Conservation (phyloP, 1,140 invertebrate genomes). For the Lerema accius region DNA sequence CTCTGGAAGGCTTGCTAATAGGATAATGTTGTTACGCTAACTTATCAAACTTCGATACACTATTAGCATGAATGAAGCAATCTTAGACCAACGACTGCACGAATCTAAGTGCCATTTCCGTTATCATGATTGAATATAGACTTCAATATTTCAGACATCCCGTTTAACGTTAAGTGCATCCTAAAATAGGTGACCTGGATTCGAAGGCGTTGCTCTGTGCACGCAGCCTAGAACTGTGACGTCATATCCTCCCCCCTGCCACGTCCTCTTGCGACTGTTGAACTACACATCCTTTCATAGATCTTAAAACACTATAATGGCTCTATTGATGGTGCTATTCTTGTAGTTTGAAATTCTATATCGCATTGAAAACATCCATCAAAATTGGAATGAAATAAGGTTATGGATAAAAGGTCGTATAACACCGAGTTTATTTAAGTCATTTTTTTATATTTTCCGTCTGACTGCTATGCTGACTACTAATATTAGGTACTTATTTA, state of each 20-base stretch:
- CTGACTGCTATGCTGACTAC: no score
- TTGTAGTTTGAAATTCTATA: no score
- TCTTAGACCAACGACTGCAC: neutral
- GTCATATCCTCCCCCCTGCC: constrained; percentile 48
- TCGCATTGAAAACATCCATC: no score
- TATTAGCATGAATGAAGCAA: neutral
- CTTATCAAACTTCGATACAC: neutral
- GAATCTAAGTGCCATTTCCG: constrained; percentile 6
- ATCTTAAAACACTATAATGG: constrained; percentile 7
- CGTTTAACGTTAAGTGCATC: constrained; percentile 59
- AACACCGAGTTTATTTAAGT: no score
- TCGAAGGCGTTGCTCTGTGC: constrained; percentile 53
- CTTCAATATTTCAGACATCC: constrained; percentile 20
- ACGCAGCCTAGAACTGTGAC: constrained; percentile 65
- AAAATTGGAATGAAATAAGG: no score
- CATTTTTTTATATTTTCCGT: no score
- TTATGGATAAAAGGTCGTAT: no score
- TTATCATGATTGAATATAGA: constrained; percentile 13
- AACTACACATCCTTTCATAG: constrained; percentile 21
- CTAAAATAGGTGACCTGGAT: constrained; percentile 75
- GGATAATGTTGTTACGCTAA: no score
- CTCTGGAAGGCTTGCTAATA: no score
- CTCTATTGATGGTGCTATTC: neutral
- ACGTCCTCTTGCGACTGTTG: constrained; percentile 30
- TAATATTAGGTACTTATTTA: no score